Percentiles rank a stretch among this genome's conserved stretches.
These are phyloP conservation scores for Aeoliscus strigatus DNA, from an alignment of 2,797 vertebrate species.

Conservation along the genomic window DNA sequence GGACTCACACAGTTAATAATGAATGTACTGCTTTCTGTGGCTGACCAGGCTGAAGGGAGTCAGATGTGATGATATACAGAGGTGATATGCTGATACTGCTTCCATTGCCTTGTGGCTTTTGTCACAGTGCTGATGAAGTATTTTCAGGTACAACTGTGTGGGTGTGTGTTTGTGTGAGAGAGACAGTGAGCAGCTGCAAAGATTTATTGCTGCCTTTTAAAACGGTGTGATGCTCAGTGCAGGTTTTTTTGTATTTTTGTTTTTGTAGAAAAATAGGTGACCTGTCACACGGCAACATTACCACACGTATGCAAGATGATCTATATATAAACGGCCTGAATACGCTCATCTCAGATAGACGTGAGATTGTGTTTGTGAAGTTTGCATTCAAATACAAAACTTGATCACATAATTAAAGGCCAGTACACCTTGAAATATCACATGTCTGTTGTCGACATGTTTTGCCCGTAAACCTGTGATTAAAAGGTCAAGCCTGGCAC, in stretches of 20 bases:
- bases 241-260: slow-evolving; percentile 31
- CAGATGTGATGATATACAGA: slow-evolving; percentile 21
- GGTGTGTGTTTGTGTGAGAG: slow-evolving; percentile 6
- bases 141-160: slow-evolving; percentile 45
- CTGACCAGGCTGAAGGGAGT: slow-evolving; percentile 20
- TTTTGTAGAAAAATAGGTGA: slow-evolving; percentile 47
- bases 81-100: slow-evolving; percentile 13
- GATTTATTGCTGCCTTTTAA: slow-evolving; percentile 27
- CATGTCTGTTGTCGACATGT: slow-evolving; percentile 11
- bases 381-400: slow-evolving; percentile 3
- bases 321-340: slow-evolving; percentile 12
- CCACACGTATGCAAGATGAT: slow-evolving; percentile 18
- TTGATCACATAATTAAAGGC: slow-evolving; percentile 6
- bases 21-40: slow-evolving; percentile 23
- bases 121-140: slow-evolving; percentile 51
- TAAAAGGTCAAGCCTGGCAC: slow-evolving; percentile 46
- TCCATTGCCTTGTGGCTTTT: slow-evolving; percentile 42
- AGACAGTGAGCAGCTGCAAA: slow-evolving; percentile 34
- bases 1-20: slow-evolving; percentile 19
- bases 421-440: not conserved
- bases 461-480: slow-evolving; percentile 10
- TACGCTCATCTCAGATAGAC: not conserved
- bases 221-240: slow-evolving; percentile 47
- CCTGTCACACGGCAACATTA: slow-evolving; percentile 35
- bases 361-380: not conserved